These are phyloP conservation scores for Pangasius djambal DNA, from an alignment of 2,797 vertebrate species.

Conservation along the genomic window DNA sequence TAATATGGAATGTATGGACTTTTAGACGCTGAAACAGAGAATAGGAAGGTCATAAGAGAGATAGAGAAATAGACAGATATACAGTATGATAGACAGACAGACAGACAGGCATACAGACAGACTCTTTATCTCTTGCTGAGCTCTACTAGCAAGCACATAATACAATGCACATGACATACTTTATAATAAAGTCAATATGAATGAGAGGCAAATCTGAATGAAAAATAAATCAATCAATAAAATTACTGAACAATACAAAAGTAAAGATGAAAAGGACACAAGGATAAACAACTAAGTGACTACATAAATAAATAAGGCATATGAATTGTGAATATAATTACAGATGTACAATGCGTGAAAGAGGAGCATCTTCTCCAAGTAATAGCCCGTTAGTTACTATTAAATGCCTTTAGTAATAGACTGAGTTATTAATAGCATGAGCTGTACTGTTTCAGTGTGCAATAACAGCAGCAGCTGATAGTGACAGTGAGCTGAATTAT, in stretches of 20 bases:
- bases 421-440: neutral
- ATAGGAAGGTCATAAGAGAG: neutral
- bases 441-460: neutral
- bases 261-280: neutral
- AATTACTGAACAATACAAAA: neutral
- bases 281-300: neutral
- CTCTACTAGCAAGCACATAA: neutral
- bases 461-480: neutral
- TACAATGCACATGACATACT: neutral
- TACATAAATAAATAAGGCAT: neutral
- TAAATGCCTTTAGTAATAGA: too few relatives aligned
- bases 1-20: neutral
- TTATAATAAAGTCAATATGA: neutral
- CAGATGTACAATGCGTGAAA: neutral
- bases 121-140: neutral
- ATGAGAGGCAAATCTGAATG: neutral
- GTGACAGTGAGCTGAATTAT: constrained; percentile 1
- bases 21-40: neutral
- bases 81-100: neutral
- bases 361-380: neutral
- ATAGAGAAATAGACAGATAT: neutral
- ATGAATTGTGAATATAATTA: neutral
- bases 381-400: neutral
- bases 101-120: neutral
- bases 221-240: neutral